Evolutionary conservation across 2,797 vertebrate genomes (phyloP).

Genomic region (Syngnathus rostellatus): DNA sequence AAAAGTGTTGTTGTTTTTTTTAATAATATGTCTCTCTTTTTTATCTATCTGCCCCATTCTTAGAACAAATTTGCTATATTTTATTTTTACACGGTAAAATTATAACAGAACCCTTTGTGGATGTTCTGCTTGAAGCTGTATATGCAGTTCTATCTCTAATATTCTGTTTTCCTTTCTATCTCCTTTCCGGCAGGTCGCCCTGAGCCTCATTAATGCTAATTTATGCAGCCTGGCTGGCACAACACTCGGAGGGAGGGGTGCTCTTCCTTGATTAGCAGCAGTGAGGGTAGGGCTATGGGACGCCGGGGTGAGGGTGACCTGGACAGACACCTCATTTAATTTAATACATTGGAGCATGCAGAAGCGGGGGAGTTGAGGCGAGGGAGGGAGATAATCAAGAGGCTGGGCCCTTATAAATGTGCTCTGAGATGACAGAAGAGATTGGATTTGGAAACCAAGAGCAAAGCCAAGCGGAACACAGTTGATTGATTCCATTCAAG

Average conservation of each 20-base stretch:
- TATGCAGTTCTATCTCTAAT: conserved; percentile 20
- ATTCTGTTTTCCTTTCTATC: conserved; percentile 33
- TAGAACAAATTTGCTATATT: background rate
- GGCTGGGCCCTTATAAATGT: conserved; percentile 76
- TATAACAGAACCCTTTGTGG: background rate
- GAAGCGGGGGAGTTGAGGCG: conserved; percentile 67
- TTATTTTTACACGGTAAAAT: background rate
- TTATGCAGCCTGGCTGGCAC: conserved; percentile 62
- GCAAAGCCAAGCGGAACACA: conserved; percentile 78
- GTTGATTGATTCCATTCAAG: conserved; percentile 85
- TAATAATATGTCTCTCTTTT: too few relatives aligned
- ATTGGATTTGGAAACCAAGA: conserved; percentile 87
- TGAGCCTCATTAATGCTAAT: conserved; percentile 69
- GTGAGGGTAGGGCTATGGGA: conserved; percentile 47
- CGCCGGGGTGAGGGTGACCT: conserved; percentile 74
- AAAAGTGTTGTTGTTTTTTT: background rate
- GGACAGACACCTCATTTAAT: conserved; percentile 91
- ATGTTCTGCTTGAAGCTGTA: conserved; percentile 41
- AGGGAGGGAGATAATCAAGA: conserved; percentile 84
- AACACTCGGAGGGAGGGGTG: conserved; percentile 61
- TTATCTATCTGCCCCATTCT: background rate
- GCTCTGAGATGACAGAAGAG: conserved; percentile 86
- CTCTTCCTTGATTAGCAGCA: conserved; percentile 72
- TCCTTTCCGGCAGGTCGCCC: conserved; percentile 52
- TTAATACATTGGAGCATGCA: conserved; percentile 82